These are phyloP conservation scores for Rhabdomys pumilio DNA, from an alignment of 2,797 vertebrate genomes.

Conservation along the genomic window DNA sequence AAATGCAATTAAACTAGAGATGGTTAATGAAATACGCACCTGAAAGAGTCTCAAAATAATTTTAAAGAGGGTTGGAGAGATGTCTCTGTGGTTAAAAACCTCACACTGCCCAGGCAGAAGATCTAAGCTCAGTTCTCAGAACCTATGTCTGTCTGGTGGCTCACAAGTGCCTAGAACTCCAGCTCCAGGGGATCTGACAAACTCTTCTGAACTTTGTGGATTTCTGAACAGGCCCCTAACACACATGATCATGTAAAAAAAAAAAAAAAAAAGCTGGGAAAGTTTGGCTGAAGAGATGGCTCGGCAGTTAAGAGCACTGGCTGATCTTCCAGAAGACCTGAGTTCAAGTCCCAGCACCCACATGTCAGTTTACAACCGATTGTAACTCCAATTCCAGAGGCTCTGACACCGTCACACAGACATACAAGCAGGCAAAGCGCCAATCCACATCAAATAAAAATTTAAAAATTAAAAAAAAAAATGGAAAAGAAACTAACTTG, in stretches of 20 bases:
- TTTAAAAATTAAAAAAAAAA: neutral
- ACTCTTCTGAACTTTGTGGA: neutral
- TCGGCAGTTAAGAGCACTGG: neutral
- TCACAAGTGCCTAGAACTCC: neutral
- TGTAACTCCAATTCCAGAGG: neutral
- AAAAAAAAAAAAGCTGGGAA: neutral
- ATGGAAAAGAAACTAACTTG: neutral
- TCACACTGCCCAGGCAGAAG: neutral
- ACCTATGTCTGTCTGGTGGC: neutral
- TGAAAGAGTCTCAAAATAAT: neutral
- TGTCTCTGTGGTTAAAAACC: neutral
- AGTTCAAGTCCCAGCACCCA: neutral
- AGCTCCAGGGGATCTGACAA: neutral
- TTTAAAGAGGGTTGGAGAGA: neutral
- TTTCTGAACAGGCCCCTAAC: neutral
- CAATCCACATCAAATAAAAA: neutral
- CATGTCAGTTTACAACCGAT: neutral
- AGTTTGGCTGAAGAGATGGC: neutral
- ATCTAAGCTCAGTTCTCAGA: neutral
- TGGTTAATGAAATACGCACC: neutral
- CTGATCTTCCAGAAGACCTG: neutral
- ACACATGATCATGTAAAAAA: neutral
- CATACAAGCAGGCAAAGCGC: neutral
- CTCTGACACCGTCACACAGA: neutral
- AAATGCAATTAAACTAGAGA: constrained; percentile 33